A percentile compares a stretch with the other conserved stretches of the same genome.
Conservation (phyloP, 92 coral and sea anemone species). For the Blastomussa wellsi region DNA sequence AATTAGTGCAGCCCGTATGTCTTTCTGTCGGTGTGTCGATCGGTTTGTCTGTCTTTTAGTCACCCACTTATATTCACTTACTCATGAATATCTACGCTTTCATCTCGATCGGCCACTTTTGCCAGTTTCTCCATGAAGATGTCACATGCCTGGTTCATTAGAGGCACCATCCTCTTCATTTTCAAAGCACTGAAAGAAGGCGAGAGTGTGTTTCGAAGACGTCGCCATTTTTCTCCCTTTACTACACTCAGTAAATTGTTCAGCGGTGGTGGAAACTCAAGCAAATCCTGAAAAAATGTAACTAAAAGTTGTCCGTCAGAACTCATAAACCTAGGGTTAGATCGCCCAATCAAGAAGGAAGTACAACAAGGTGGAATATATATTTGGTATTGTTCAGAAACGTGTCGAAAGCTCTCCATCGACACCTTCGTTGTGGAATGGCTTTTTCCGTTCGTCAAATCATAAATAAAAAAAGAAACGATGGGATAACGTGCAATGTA, state of each 20-base stretch:
- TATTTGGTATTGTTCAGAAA: too few species aligned
- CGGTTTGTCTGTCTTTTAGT: not conserved
- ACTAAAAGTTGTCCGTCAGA: not conserved
- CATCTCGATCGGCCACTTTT: constrained; percentile 51
- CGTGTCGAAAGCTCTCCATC: too few species aligned
- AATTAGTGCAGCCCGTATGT: not conserved
- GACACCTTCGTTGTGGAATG: too few species aligned
- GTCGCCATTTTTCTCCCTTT: constrained; percentile 70
- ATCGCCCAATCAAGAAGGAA: too few species aligned
- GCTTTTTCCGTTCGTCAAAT: too few species aligned
- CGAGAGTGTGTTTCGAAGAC: constrained; percentile 64
- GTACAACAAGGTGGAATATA: too few species aligned
- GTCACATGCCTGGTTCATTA: constrained; percentile 75
- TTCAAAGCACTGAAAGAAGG: constrained; percentile 81
- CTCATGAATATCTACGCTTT: constrained; percentile 58
- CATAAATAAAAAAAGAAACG: too few species aligned
- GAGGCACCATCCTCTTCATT: constrained; percentile 61
- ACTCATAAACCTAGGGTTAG: too few species aligned
- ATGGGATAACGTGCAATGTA: too few species aligned
- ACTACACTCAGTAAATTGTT: constrained; percentile 53
- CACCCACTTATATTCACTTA: not conserved
- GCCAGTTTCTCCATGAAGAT: constrained; percentile 53
- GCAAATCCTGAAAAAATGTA: constrained; percentile 8
- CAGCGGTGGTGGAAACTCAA: constrained; percentile 65
- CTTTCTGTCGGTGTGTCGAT: not conserved